These are phyloP conservation scores for Styela clava DNA, from an alignment of 23 tunicate species.

Conservation along the genomic window DNA sequence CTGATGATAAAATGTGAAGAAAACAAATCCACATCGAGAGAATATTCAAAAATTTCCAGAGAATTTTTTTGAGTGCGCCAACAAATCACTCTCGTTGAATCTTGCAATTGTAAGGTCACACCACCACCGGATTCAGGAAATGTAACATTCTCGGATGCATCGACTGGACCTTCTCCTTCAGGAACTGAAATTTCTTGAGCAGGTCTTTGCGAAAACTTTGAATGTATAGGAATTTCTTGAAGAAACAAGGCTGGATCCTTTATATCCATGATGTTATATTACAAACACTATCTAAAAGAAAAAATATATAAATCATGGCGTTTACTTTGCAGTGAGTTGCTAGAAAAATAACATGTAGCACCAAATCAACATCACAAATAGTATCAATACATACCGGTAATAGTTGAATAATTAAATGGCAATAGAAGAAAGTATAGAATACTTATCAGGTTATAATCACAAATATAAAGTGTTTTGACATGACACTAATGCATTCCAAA, in stretches of 20 bases:
- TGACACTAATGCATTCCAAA: too few species aligned
- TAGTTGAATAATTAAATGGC: too few species aligned
- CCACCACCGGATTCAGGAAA: slow-evolving; percentile 49
- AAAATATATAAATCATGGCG: too few species aligned
- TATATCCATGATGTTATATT: neutral
- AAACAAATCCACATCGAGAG: slow-evolving; percentile 33
- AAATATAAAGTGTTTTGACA: too few species aligned
- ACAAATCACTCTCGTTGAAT: slow-evolving; percentile 11
- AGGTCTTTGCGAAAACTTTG: neutral
- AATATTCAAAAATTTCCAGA: slow-evolving; percentile 63
- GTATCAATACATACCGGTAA: too few species aligned
- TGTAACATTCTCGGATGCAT: slow-evolving; percentile 11
- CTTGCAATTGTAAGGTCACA: slow-evolving; percentile 5
- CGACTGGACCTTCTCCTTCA: neutral
- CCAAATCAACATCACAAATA: too few species aligned
- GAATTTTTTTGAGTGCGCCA: slow-evolving; percentile 57
- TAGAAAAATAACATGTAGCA: too few species aligned
- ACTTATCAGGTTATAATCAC: too few species aligned
- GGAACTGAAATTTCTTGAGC: neutral
- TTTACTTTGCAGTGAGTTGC: too few species aligned
- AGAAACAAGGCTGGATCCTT: neutral
- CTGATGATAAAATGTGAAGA: slow-evolving; percentile 41
- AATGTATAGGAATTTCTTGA: slow-evolving; percentile 16
- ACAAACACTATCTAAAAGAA: too few species aligned
- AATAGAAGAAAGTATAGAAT: too few species aligned